Base-by-base conservation (phyloP, 2,888 invertebrate species). In the Tuberolachnus salignus region DNA sequence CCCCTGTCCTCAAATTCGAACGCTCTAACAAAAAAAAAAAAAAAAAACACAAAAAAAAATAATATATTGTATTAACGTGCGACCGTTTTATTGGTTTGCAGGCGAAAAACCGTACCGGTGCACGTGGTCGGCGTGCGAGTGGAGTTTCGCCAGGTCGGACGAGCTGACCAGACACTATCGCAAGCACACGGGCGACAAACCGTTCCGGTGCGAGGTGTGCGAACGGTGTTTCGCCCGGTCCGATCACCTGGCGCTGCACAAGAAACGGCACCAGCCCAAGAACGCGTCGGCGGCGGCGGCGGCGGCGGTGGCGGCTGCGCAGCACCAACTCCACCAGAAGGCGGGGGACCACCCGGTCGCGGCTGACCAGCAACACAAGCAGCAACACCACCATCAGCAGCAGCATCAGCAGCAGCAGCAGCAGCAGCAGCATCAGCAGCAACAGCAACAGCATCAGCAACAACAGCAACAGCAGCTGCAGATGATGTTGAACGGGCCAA, bases 221-320 rank as follows among this genome's bases (percentile, higher is more conserved):
- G 88, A 89, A 64, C 85, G 89, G 51, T 86, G 86, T 81, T 89
- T 89, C 83, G 88, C 89, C 53, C 85, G 89, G 3, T 88, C 88
- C n/a, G 89, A 89, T 83, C 89, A 89, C 83, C 84, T 89, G 69
- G 89, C 89, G 14, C 86, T 89, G 49, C 89, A 89, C 85, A 88
- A 87, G 87, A 88, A 88, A 84, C 85, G 89, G 42, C 89, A 89
- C 87, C 89, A 95, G 85, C 97, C 97, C 83, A 97, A 97, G 88
- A 69, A 34, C 67, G 26, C 26, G 14, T 46, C 19, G 42, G 44
- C 51, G 49, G 67, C 64, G 44, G 69, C 26, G n/a, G 63, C 21
- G 49, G 59, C n/a, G 13, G 42, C n/a, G n/a, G n/a, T 34, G 3
- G 34, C 34, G 34, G 34, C 34, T 3, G 34, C 23, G 14, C 74